Evolutionary conservation across 2,888 invertebrate species (phyloP).

Genomic region (Lepidocyrtinus sp.): DNA sequence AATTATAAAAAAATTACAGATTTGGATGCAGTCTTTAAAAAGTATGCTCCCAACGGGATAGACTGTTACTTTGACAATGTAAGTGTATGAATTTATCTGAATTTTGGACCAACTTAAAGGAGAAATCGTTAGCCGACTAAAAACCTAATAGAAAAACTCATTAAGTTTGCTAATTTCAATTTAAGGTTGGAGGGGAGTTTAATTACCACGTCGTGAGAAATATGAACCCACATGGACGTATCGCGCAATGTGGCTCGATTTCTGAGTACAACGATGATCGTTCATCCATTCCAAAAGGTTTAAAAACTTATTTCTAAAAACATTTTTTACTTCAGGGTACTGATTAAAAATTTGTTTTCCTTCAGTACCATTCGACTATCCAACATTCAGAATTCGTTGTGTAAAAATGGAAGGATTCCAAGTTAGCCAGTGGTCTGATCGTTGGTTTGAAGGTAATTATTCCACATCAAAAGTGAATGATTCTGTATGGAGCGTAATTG

Average conservation of each 20-base stretch:
- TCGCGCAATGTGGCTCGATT: conserved; percentile 80
- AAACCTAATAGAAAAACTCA: no score
- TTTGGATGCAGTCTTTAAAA: conserved; percentile 75
- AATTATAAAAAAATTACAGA: conserved; percentile 82
- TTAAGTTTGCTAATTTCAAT: no score
- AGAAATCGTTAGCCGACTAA: no score
- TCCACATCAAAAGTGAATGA: background rate
- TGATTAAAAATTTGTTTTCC: background rate
- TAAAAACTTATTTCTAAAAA: background rate
- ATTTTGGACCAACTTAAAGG: no score
- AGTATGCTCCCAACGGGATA: conserved; percentile 79
- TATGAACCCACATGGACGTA: conserved; percentile 78
- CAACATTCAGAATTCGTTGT: conserved; percentile 71
- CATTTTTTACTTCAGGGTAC: background rate
- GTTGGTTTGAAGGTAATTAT: conserved; percentile 77
- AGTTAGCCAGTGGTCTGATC: conserved; percentile 75
- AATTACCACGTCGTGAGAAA: conserved; percentile 77
- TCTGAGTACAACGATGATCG: conserved; percentile 77
- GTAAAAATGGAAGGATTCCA: conserved; percentile 79
- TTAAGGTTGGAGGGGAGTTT: conserved; percentile 80
- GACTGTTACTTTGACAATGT: conserved; percentile 87
- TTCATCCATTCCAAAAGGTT: conserved; percentile 64
- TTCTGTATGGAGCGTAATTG: no score
- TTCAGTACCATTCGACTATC: conserved; percentile 54
- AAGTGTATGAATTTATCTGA: no score